Base-by-base conservation (phyloP, 2,888 invertebrate species). In the Pinctada fucata region DNA sequence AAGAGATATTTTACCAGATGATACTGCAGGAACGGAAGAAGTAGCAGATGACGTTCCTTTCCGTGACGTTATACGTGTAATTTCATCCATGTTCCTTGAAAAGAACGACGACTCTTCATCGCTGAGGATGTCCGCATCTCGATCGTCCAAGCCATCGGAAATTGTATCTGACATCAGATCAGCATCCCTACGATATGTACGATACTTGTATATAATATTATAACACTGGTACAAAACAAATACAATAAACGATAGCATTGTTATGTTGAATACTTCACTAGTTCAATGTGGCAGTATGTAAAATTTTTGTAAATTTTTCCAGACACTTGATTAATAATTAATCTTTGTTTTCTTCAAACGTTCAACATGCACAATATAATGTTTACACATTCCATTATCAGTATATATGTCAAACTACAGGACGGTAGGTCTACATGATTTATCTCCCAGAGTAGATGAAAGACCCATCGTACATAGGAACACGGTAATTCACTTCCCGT, bases 101-200 rank as follows among this genome's bases (percentile, higher is more conserved):
- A 88, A 90, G 79, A 87, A 89, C 47, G 89, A 84, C 51, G 85
- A 85, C 73, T 89, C 88, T 64, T 89, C 87, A 73, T 89, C 89
- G 76, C 86, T 87, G 1, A 85, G 75, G 13, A 85, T 84, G 31
- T 85, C 86, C 3, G 77, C 69, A 65, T 82, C 70, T 48, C 45
- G 50, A 31, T 82, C 69, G 6, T 84, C 82, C 13, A 76, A 73
- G 58, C 82, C 82, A 16, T 85, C 86, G 10, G 76, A 81, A 8
- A 85, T 84, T 67, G 87, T 84, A 77, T 91, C 91, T 1, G 90
- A 90, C 75, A 91, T 79, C 75, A 90, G 88, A 72, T 90, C 90
- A n/a, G 86, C 86, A 82, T 88, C 88, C 72, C 91, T 91, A 84
- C 13, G 79, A 82, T 58, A 48, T 65, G 47, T 68, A 71, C 58